Evolutionary conservation across 2,888 invertebrate species (phyloP).

Genomic region (Chymomyza procnemis): DNA sequence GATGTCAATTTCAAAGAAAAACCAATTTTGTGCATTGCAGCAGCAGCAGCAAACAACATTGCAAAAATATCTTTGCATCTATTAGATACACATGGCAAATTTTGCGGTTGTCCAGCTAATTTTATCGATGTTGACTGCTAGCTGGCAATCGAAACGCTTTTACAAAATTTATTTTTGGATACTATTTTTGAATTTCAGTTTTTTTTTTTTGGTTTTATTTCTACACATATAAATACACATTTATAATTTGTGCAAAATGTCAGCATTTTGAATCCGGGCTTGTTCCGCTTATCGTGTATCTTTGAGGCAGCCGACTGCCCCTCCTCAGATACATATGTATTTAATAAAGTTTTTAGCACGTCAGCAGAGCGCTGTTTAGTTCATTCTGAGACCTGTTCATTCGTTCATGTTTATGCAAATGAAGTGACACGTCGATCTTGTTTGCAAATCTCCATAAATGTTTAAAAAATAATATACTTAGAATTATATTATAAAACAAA

Average conservation of each 20-base stretch:
- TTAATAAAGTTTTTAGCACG: conserved; percentile 29
- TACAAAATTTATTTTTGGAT: not conserved
- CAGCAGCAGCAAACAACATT: not conserved
- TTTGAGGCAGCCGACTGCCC: not conserved
- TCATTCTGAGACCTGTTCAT: conserved; percentile 24
- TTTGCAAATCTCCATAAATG: not conserved
- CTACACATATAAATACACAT: not conserved
- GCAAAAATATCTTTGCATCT: conserved; percentile 2
- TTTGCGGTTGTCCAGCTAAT: conserved; percentile 1
- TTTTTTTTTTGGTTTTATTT: not conserved
- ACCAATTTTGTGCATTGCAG: conserved; percentile 29
- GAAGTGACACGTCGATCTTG: not conserved
- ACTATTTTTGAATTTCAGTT: not conserved
- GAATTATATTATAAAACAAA: not conserved
- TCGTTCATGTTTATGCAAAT: conserved; percentile 43
- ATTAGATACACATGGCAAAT: not conserved
- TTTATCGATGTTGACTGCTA: not conserved
- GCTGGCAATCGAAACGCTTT: not conserved
- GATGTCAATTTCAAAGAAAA: conserved; percentile 27
- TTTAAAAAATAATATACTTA: not conserved
- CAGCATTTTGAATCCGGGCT: conserved; percentile 40
- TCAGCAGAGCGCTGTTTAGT: conserved; percentile 20
- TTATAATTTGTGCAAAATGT: conserved; percentile 43
- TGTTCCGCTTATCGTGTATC: not conserved
- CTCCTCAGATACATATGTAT: not conserved